phyloP scores from a whole-genome alignment of 1,140 invertebrate species.

The Ips typographus region DNA sequence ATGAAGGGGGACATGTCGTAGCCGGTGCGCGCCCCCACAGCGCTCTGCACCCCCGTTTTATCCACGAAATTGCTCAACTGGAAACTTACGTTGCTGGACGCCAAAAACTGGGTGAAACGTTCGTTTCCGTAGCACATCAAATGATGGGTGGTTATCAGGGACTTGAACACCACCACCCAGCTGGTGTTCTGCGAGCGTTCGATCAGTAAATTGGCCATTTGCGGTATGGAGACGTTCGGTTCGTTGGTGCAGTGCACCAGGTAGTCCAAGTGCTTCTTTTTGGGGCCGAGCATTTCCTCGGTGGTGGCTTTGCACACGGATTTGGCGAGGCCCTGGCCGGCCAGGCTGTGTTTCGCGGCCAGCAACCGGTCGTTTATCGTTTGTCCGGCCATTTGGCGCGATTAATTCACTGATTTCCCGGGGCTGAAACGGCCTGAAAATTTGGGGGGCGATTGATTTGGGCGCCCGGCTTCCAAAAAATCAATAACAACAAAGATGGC shows the following conservation, averaged over 20 bases:
- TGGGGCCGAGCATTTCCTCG: slow-evolving; percentile 98
- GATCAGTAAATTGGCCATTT: slow-evolving; percentile 96
- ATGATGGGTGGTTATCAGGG: slow-evolving; percentile 97
- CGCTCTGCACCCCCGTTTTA: slow-evolving; percentile 88
- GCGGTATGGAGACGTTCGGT: slow-evolving; percentile 99
- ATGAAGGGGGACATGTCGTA: slow-evolving; percentile 99
- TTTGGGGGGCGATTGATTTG: too few relatives aligned
- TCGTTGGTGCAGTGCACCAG: slow-evolving; percentile 99
- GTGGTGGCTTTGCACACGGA: slow-evolving; percentile 99
- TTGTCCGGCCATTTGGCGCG: slow-evolving; percentile 78
- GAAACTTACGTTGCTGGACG: slow-evolving; percentile 98
- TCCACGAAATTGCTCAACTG: slow-evolving; percentile 97
- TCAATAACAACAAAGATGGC: too few relatives aligned
- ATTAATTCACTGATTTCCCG: too few relatives aligned
- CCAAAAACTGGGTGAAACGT: slow-evolving; percentile 99
- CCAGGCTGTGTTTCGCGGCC: slow-evolving; percentile 96
- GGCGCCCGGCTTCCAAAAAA: too few relatives aligned
- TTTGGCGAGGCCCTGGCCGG: slow-evolving; percentile 98
- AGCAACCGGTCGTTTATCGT: slow-evolving; percentile 97
- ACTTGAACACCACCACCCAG: slow-evolving; percentile 99
- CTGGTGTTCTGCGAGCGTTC: slow-evolving; percentile 96
- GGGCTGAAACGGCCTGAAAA: too few relatives aligned
- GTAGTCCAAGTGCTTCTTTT: slow-evolving; percentile 99
- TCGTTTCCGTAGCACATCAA: slow-evolving; percentile 99
- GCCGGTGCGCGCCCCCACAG: slow-evolving; percentile 65